Evolutionary conservation across 30 jellyfish, hydroid and myxozoan genomes (phyloP).

Genomic region (Aurelia aurita): DNA sequence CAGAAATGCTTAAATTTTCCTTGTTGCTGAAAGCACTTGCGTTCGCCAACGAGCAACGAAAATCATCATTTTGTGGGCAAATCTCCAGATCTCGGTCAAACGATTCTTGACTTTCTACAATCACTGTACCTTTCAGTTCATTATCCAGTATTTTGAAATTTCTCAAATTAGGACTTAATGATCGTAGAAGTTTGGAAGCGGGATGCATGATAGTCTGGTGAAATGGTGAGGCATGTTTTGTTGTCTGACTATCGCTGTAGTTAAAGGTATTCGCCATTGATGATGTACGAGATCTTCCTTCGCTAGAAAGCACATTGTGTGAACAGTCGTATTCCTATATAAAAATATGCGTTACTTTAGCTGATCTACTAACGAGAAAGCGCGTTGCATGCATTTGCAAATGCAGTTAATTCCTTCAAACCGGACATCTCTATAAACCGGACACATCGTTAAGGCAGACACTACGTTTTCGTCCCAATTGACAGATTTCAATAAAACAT

Average conservation of each 20-base stretch:
- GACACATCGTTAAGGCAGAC: too few species aligned
- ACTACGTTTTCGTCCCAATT: too few species aligned
- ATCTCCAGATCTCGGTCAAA: background rate
- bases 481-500: too few species aligned
- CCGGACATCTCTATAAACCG: too few species aligned
- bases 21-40: background rate
- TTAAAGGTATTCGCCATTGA: conserved; percentile 30
- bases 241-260: conserved; percentile 1
- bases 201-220: background rate
- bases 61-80: background rate
- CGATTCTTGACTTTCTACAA: background rate
- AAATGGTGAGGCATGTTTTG: background rate
- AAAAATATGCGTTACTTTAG: background rate
- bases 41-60: background rate
- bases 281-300: conserved; percentile 30
- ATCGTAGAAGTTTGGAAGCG: background rate
- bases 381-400: too few species aligned
- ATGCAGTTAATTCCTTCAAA: too few species aligned
- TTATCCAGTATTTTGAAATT: background rate
- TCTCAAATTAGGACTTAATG: background rate
- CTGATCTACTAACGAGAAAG: background rate
- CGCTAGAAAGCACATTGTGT: background rate
- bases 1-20: background rate
- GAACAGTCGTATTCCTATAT: conserved; percentile 54
- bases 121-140: background rate